Percentiles rank a stretch among this genome's conserved stretches.
These are phyloP conservation scores for Scleropages formosus DNA, from an alignment of 2,797 vertebrate genomes.

Conservation along the genomic window DNA sequence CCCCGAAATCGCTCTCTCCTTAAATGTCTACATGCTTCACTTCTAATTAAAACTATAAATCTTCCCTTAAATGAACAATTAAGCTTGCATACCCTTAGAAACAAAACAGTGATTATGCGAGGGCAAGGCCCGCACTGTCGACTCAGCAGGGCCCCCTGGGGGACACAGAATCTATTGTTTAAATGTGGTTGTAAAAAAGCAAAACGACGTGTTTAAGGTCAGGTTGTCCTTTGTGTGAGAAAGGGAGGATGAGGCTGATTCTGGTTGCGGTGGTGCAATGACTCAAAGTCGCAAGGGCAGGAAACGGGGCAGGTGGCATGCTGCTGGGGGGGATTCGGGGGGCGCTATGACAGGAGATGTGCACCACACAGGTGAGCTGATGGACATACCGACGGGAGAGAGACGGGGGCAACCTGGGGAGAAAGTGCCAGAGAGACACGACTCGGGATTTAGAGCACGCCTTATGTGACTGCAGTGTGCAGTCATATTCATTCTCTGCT, in stretches of 20 bases:
- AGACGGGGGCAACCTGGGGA: neutral
- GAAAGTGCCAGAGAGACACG: constrained; percentile 28
- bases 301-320: no score
- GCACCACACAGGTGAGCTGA: neutral
- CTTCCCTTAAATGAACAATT: constrained; percentile 13
- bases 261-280: neutral
- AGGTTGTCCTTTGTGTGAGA: constrained; percentile 26
- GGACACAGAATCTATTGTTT: constrained; percentile 43
- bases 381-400: neutral
- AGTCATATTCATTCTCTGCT: constrained; percentile 40
- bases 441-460: no score
- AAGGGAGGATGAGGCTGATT: constrained; percentile 31
- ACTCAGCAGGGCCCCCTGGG: constrained; percentile 17
- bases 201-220: neutral
- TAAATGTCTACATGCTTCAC: constrained; percentile 19
- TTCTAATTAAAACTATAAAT: constrained; percentile 36
- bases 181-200: constrained; percentile 23
- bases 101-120: neutral
- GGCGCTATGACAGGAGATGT: no score
- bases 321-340: no score
- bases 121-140: constrained; percentile 22
- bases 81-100: constrained; percentile 2
- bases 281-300: no score
- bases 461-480: neutral
- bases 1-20: neutral